These are phyloP conservation scores for Otus sunia DNA, from an alignment of 2,113 vertebrate species.

Conservation along the genomic window DNA sequence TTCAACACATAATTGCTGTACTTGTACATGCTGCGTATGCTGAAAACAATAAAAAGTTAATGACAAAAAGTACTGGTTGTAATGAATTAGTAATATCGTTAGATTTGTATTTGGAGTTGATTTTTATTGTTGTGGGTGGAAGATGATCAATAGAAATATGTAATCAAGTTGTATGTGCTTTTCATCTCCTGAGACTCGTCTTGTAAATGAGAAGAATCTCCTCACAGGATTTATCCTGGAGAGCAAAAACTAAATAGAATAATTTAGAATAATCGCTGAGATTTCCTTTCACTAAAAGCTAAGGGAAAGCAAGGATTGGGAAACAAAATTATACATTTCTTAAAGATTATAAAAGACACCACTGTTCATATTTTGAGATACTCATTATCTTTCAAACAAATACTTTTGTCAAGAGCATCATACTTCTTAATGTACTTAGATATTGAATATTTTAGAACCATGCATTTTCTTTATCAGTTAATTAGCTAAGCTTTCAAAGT, in stretches of 20 bases:
- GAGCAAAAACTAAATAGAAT: slow-evolving; percentile 46
- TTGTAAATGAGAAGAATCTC: slow-evolving; percentile 61
- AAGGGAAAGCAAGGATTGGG: background rate
- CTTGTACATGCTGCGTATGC: slow-evolving; percentile 57
- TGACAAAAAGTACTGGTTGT: slow-evolving; percentile 67
- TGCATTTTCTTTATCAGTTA: slow-evolving; percentile 24
- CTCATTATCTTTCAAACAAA: slow-evolving; percentile 21
- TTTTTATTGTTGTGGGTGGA: slow-evolving; percentile 61
- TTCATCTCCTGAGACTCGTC: slow-evolving; percentile 41
- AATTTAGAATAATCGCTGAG: slow-evolving; percentile 41
- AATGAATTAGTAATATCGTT: slow-evolving; percentile 74
- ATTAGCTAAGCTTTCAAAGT: slow-evolving; percentile 43
- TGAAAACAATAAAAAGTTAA: slow-evolving; percentile 75
- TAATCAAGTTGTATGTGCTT: slow-evolving; percentile 59
- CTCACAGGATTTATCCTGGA: slow-evolving; percentile 58
- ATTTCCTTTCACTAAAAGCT: slow-evolving; percentile 31
- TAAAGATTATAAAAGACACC: background rate
- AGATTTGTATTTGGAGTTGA: slow-evolving; percentile 66
- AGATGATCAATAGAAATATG: slow-evolving; percentile 62
- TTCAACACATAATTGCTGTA: slow-evolving; percentile 64
- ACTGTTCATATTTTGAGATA: background rate
- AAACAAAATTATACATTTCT: slow-evolving; percentile 9
- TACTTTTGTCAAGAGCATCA: background rate
- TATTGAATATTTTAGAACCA: slow-evolving; percentile 8
- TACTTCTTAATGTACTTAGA: background rate